These are phyloP conservation scores for Maniola jurtina DNA, from an alignment of 1,140 invertebrate genomes.

Conservation along the genomic window DNA sequence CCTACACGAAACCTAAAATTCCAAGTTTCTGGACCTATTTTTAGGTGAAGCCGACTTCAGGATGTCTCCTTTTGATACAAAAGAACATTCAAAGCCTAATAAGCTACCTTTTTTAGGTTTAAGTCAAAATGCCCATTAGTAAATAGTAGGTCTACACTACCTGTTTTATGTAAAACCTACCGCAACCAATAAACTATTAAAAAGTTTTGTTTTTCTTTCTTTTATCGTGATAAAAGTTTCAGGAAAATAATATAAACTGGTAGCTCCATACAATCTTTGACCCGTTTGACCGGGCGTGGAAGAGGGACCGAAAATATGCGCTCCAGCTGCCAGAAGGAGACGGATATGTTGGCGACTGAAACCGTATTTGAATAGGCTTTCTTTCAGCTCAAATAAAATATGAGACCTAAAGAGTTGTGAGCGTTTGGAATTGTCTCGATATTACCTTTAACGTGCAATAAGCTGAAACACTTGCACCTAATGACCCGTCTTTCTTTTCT, in stretches of 20 bases:
- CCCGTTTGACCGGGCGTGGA: slow-evolving; percentile 43
- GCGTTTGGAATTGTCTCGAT: slow-evolving; percentile 45
- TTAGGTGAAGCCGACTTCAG: no score
- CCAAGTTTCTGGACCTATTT: no score
- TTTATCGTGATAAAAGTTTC: not conserved
- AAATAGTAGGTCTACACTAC: no score
- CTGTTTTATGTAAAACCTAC: no score
- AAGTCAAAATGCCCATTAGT: no score
- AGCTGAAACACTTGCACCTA: no score
- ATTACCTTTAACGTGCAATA: slow-evolving; percentile 17
- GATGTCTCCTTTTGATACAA: no score
- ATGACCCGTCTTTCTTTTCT: no score
- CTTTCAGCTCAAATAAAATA: slow-evolving; percentile 69
- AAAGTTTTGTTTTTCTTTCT: not conserved
- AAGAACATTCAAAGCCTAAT: no score
- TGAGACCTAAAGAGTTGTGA: slow-evolving; percentile 45
- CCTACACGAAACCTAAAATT: no score
- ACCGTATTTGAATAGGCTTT: slow-evolving; percentile 64
- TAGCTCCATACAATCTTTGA: slow-evolving; percentile 48
- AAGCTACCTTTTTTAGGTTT: no score
- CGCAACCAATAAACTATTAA: no score
- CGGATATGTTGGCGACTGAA: slow-evolving; percentile 41
- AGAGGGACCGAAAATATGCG: slow-evolving; percentile 37
- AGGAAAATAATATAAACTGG: slow-evolving; percentile 7
- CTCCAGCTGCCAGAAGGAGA: slow-evolving; percentile 28